A percentile compares a stretch with the other conserved stretches of the same genome.
These are phyloP conservation scores for Carcharodon carcharias DNA, from an alignment of 2,797 vertebrate species.

Conservation along the genomic window DNA sequence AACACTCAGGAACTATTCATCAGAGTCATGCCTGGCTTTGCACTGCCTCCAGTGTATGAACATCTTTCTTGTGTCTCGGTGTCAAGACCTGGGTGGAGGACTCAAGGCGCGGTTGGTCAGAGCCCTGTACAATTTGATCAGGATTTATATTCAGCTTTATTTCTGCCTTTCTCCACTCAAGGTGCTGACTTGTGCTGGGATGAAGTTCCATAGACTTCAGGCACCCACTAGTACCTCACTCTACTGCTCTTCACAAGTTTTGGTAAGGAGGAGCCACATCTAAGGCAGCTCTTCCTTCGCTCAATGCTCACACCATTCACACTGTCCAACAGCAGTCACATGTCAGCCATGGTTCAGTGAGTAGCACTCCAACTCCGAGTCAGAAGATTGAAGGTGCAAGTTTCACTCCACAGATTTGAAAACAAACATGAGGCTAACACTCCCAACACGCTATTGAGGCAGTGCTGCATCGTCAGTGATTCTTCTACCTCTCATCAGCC, in stretches of 20 bases:
- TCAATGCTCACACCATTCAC: neutral
- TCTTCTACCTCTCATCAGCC: no score
- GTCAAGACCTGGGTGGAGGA: neutral
- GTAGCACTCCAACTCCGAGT: neutral
- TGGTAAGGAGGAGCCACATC: neutral
- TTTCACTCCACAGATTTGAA: neutral
- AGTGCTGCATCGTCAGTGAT: neutral
- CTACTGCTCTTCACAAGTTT: no score
- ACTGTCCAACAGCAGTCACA: neutral
- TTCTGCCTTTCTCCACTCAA: neutral
- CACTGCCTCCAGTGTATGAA: neutral
- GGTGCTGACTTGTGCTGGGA: neutral
- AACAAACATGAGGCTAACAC: neutral
- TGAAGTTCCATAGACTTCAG: neutral
- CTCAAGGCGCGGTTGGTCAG: neutral
- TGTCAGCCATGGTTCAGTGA: neutral
- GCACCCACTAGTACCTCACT: neutral
- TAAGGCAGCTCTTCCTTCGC: neutral
- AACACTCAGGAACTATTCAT: neutral
- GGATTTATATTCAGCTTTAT: neutral
- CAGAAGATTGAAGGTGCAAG: neutral
- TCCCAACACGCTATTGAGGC: neutral
- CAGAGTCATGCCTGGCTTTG: neutral
- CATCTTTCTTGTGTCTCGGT: neutral
- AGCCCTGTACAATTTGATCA: neutral